Base-by-base conservation (phyloP, 2,113 vertebrate genomes). In the Manacus vitellinus region DNA sequence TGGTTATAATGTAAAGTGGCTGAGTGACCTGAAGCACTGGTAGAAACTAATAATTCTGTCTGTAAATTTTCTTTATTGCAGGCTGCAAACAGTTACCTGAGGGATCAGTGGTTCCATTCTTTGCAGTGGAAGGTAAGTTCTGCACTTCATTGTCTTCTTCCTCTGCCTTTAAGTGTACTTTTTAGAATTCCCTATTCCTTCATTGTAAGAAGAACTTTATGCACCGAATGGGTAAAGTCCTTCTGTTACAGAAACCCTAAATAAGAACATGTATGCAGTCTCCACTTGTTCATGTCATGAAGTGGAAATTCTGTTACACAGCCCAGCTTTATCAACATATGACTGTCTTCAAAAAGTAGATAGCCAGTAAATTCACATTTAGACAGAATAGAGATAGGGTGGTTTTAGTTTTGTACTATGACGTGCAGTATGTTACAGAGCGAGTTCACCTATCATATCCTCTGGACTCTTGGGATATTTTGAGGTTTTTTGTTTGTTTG, bases 91-190 rank as follows among this genome's bases (percentile, higher is more conserved):
- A 99, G 99, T 97, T 99, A 99, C 98, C 98, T 99, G 95, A 98
- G 99, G 97, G 99, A 99, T 98, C 99, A 99, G 98, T 99, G 99
- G 99, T 99, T 99, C 98, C 99, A 99, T 97, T 99, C 99, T 44
- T 98, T 99, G 93, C 99, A 99, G 98, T 99, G 99, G 99, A 99
- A 99, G 99, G 99, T 99, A 97, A 97, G 98, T 97, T 59, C 41
- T 56, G 28, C 14, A 9, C 54, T 61, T 91, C 12, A 9, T 43
- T 85, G 12, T 68, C 25, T 76, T 89, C 41, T 7, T 90, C 65
- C 11, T 88, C 77, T 83, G 43, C 49, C 27, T 83, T 21, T 63
- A 61, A 55, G 30, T 85, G n/a, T 52, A 14, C 14, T 65, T 88
- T 41, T 47, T 51, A 43, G 24, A 52, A 24, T 85, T 94, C 19